Evolutionary conservation across 2,888 invertebrate species (phyloP), one percentile per base, ranked within the genome.

Genomic region (Sarcophaga carnaria): DNA sequence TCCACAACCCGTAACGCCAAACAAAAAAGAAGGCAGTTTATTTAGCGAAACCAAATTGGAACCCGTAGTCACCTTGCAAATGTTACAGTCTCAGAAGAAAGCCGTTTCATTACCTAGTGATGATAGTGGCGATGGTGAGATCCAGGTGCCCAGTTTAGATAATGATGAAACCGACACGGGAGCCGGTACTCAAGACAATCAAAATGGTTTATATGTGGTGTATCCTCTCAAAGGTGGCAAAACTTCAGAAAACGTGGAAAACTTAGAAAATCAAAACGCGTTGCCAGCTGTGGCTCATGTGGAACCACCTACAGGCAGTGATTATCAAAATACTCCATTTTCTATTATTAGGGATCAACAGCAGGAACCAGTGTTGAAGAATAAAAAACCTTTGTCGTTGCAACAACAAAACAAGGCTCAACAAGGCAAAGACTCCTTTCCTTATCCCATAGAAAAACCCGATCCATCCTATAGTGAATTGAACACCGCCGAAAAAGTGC

Each of bases 61-160:
- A 45, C 94, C 94, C 0, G 95, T 96, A 0, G 95, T 96, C 14
- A 96, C 96, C 0, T 91, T 96, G 54, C 96, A 96, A 92, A 96
- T 96, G 96, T 94, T 96, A 69, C 96, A 96, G 90, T 94, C 94
- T 0, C 94, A 95, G 89, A 93, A 94, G 84, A 91, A 94, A 71
- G 86, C 91, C 0, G 70, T 89, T 0, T 90, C 90, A 2, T 74
- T 89, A 11, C 93, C 93, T 70, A 91, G 92, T 60, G 93, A 93
- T 10, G 92, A 93, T 11, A 91, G 90, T 10, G 90, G 91, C 0
- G 90, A 91, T 0, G 91, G 90, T 0, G 91, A 91, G 75, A 91
- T 90, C 59, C 91, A 91, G 84, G 91, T 92, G 20, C 91, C 90
- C 12, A 89, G 88, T 83, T 89, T 90, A 10, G 89, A 89, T 60